Base-by-base conservation (phyloP, 2,797 vertebrate species). In the Pseudopleuronectes americanus region DNA sequence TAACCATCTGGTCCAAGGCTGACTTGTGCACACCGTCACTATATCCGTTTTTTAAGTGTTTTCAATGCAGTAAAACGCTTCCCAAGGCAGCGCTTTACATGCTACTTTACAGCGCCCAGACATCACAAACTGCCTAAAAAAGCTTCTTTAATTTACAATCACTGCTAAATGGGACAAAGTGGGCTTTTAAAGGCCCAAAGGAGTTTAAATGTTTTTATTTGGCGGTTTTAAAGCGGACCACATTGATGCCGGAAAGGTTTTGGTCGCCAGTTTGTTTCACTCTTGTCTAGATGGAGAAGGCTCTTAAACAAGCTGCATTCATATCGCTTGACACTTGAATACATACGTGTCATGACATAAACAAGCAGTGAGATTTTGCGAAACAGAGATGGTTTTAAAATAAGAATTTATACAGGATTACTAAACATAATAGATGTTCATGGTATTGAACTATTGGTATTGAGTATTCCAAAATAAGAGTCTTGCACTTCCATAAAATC, bases 111-210 rank as follows among this genome's bases (percentile, higher is more conserved):
- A 51, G 31, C 57, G 71, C 64, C 77, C 57, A 83, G 77, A 38
- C 58, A 33, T 79, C 59, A 38, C 67, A 28, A 76, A 68, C 57
- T 52, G 60, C 22, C 23, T 43, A 8, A 74, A 73, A 47, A 38
- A 31, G 36, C 51, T 22, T 28, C 57, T 55, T 57, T 36, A 57
- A 55, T 62, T 53, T 55, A 58, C 49, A 58, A 9, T 68, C 57
- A 57, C 64, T 67, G 54, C 41, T 47, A 60, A 84, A 68, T 79
- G 64, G 80, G 76, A 76, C 83, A 81, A 16, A 23, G 38, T 23
- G 23, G 48, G 47, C 66, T 77, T 76, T 79, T 49, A 51, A 60
- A 76, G 53, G 38, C n/a, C 36, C 16, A 0, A 3, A 28, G 2
- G 51, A 21, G 55, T 22, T 69, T 47, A 2, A 31, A 24, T 70